Conservation (phyloP, 2,888 invertebrate genomes). For the Tetheella fluctuosa region DNA sequence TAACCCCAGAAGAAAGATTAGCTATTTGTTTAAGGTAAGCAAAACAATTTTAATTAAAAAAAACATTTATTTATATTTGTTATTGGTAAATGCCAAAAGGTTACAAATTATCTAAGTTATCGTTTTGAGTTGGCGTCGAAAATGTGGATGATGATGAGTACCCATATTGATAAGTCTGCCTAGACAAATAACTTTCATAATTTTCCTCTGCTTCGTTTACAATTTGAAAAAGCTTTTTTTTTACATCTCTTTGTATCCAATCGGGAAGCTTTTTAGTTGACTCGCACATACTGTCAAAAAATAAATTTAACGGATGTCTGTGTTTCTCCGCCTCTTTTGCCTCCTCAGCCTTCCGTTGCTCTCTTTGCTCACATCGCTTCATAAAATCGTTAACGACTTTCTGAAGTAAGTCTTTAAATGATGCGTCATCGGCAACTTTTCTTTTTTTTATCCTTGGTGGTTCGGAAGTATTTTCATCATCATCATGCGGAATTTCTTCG, state of each 20-base stretch:
- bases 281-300: conserved; percentile 40
- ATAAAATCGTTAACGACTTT: conserved; percentile 29
- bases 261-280: conserved; percentile 29
- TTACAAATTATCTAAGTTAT: too few relatives aligned
- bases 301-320: conserved; percentile 34
- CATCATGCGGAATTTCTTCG: conserved; percentile 26
- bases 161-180: too few relatives aligned
- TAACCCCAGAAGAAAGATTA: too few relatives aligned
- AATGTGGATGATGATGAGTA: too few relatives aligned
- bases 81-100: too few relatives aligned
- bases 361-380: conserved; percentile 30
- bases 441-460: conserved; percentile 33
- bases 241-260: conserved; percentile 29
- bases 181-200: too few relatives aligned
- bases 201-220: conserved; percentile 31
- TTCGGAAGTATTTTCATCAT: conserved; percentile 30
- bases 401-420: conserved; percentile 34
- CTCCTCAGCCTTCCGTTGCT: conserved; percentile 28
- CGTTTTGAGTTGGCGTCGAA: too few relatives aligned
- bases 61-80: too few relatives aligned
- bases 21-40: too few relatives aligned
- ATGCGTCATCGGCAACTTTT: conserved; percentile 34
- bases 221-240: conserved; percentile 25
- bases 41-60: too few relatives aligned
- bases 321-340: conserved; percentile 30